A percentile compares a stretch with the other conserved stretches of the same genome.
Evolutionary conservation across 2,797 vertebrate genomes (phyloP).

Genomic region (Girardinus metallicus): DNA sequence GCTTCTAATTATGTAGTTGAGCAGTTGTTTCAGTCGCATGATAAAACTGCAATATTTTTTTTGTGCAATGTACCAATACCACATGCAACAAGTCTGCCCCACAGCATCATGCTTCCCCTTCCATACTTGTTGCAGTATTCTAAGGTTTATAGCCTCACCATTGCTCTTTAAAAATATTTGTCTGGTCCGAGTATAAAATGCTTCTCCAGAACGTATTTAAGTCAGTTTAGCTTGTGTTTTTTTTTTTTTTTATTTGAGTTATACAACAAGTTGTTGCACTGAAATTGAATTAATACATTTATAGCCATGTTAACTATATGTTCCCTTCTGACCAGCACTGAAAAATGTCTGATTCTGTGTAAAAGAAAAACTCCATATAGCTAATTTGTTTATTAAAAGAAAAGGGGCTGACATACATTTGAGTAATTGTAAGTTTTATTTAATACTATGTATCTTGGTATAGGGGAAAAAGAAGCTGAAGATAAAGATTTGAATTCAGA

Average conservation of each 20-base stretch:
- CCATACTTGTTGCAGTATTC: background rate
- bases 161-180: background rate
- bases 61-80: background rate
- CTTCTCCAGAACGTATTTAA: background rate
- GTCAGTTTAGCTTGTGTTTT: background rate
- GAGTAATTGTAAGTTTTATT: background rate
- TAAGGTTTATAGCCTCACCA: background rate
- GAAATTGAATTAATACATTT: background rate
- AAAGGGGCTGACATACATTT: background rate
- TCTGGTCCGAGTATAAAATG: background rate
- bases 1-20: background rate
- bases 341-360: background rate
- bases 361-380: background rate
- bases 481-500: slow-evolving; percentile 93
- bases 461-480: slow-evolving; percentile 81
- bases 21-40: background rate
- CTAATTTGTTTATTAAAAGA: background rate
- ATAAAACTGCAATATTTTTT: background rate
- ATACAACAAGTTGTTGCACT: too few relatives aligned
- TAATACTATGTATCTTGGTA: slow-evolving; percentile 14
- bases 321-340: background rate
- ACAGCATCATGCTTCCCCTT: background rate
- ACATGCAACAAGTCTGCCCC: background rate
- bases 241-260: too few relatives aligned
- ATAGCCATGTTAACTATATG: background rate